Evolutionary conservation across 2,888 invertebrate species (phyloP).

Genomic region (Machimus rusticus): DNA sequence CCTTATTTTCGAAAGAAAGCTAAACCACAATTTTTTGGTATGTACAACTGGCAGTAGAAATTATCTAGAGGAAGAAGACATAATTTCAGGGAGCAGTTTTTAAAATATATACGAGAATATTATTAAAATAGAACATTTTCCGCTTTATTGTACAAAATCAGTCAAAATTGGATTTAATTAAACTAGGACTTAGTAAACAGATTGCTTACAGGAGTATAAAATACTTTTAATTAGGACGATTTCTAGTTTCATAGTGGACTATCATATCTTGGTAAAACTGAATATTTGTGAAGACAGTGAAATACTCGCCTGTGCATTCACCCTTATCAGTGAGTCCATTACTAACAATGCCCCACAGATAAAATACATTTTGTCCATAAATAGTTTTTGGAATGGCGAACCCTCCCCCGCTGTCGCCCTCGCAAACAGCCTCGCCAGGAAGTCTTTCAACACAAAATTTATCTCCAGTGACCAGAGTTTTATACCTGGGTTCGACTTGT

Average conservation of each 20-base stretch:
- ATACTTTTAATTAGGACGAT: slow-evolving; percentile 10
- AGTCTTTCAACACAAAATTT: slow-evolving; percentile 53
- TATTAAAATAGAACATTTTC: too few relatives aligned
- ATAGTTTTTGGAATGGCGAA: slow-evolving; percentile 45
- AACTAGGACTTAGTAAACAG: not conserved
- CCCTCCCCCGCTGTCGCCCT: slow-evolving; percentile 51
- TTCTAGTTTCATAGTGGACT: slow-evolving; percentile 7
- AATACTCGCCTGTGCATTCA: slow-evolving; percentile 5
- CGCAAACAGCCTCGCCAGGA: slow-evolving; percentile 48
- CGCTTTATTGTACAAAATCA: not conserved
- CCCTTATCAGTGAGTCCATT: slow-evolving; percentile 38
- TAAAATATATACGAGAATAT: too few relatives aligned
- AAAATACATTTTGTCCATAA: slow-evolving; percentile 42
- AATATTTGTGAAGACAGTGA: slow-evolving; percentile 44
- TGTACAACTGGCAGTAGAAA: too few relatives aligned
- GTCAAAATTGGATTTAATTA: not conserved
- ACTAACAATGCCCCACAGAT: slow-evolving; percentile 49
- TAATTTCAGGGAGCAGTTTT: too few relatives aligned
- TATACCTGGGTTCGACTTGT: slow-evolving; percentile 46
- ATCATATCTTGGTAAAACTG: slow-evolving; percentile 34
- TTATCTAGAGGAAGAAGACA: too few relatives aligned
- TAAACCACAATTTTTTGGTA: too few relatives aligned
- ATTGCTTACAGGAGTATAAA: not conserved
- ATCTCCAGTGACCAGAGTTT: slow-evolving; percentile 50
- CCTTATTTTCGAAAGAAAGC: too few relatives aligned